phyloP scores from a whole-genome alignment of 1,140 invertebrate genomes.

The Trialeurodes vaporariorum region DNA sequence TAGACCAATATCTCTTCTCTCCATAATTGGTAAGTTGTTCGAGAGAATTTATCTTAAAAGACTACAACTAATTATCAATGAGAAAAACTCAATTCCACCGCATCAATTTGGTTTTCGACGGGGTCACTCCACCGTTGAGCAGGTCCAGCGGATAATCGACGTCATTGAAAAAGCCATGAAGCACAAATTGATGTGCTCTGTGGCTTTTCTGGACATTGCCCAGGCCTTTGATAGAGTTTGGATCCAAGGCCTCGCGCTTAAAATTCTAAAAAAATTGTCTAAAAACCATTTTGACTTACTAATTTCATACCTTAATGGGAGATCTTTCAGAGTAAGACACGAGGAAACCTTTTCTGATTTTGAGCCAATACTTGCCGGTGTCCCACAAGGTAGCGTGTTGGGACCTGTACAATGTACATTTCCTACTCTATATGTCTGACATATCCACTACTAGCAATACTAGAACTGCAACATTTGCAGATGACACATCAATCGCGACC shows the following conservation, averaged over 20 bases:
- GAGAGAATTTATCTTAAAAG: background rate
- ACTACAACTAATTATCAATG: background rate
- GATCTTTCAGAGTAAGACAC: no score
- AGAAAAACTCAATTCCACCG: background rate
- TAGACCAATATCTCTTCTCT: constrained; percentile 10
- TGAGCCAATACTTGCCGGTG: no score
- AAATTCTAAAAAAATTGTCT: constrained; percentile 3
- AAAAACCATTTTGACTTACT: background rate
- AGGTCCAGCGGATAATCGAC: background rate
- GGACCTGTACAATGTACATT: no score
- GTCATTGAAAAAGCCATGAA: constrained; percentile 2
- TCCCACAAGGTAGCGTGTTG: no score
- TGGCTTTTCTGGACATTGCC: constrained; percentile 3
- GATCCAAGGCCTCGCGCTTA: constrained; percentile 10
- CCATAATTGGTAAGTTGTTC: background rate
- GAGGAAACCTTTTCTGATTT: no score
- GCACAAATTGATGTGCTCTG: background rate
- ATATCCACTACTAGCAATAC: no score
- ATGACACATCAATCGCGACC: no score
- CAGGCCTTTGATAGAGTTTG: constrained; percentile 9
- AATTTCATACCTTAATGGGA: constrained; percentile 7
- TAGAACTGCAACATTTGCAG: no score
- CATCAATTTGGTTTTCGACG: background rate
- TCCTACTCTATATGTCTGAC: no score
- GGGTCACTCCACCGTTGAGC: background rate